Conservation (phyloP, 2,113 vertebrate species). For the Sander vitreus region DNA sequence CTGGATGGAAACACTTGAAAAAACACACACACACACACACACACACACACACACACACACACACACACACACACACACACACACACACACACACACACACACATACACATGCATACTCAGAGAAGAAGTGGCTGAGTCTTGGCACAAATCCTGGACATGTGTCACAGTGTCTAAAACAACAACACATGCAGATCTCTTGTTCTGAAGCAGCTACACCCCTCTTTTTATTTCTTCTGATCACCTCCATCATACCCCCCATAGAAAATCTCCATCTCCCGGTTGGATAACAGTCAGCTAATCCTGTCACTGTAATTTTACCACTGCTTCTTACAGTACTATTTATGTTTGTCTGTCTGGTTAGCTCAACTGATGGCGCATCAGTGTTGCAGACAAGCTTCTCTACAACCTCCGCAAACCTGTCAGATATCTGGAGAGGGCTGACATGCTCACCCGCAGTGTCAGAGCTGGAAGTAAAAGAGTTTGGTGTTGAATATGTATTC, state of each 20-base stretch:
- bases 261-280: background rate
- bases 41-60: background rate
- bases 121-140: constrained; percentile 25
- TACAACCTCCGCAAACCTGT: constrained; percentile 37
- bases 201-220: background rate
- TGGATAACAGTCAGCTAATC: background rate
- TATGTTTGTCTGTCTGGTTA: constrained; percentile 4
- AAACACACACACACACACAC: constrained; percentile 1
- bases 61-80: background rate
- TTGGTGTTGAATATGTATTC: constrained; percentile 12
- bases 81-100: background rate
- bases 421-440: constrained; percentile 32
- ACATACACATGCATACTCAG: background rate
- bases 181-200: constrained; percentile 12
- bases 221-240: background rate
- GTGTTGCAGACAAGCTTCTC: constrained; percentile 18
- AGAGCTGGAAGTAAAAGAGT: constrained; percentile 11
- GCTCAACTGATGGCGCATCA: background rate
- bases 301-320: constrained; percentile 8
- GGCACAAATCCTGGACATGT: constrained; percentile 44
- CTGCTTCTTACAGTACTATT: background rate
- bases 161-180: constrained; percentile 44
- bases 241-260: background rate
- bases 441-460: constrained; percentile 26
- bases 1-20: constrained; percentile 24